A percentile compares a stretch with the other conserved stretches of the same genome.
Conservation (phyloP, 2,888 invertebrate genomes). For the Keiferia lycopersicella region DNA sequence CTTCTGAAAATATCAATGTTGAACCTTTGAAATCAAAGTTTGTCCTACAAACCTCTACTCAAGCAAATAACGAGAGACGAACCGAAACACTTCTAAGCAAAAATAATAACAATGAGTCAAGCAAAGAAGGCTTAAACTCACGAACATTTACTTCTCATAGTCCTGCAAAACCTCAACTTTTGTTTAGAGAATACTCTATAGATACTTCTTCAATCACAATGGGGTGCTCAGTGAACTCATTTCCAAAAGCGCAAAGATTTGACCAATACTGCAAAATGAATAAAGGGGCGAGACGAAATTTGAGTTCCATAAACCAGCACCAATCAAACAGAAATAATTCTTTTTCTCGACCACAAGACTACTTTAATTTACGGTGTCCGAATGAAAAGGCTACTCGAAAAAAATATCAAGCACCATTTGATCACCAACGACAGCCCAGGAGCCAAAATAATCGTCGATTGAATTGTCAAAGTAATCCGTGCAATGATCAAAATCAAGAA, state of each 20-base stretch:
- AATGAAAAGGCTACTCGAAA: no score
- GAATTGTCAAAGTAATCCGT: background rate
- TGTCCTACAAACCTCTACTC: no score
- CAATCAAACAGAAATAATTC: no score
- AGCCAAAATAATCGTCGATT: background rate
- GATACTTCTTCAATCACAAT: background rate
- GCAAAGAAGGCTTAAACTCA: background rate
- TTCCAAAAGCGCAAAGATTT: background rate
- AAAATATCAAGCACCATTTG: background rate
- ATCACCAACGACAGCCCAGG: background rate
- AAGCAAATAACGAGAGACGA: no score
- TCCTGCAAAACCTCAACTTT: background rate
- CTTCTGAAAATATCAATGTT: no score
- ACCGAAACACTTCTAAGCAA: no score
- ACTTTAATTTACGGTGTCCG: no score
- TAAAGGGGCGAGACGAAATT: no score
- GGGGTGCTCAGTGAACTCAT: no score
- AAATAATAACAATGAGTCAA: background rate
- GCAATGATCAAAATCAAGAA: background rate
- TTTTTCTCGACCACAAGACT: no score
- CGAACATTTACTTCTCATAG: background rate
- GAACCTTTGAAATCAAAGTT: no score
- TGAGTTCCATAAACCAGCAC: no score
- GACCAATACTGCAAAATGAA: background rate
- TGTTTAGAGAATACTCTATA: background rate